A percentile compares a stretch with the other conserved stretches of the same genome.
Conservation (phyloP, 1,140 invertebrate genomes). For the Cepaea nemoralis region DNA sequence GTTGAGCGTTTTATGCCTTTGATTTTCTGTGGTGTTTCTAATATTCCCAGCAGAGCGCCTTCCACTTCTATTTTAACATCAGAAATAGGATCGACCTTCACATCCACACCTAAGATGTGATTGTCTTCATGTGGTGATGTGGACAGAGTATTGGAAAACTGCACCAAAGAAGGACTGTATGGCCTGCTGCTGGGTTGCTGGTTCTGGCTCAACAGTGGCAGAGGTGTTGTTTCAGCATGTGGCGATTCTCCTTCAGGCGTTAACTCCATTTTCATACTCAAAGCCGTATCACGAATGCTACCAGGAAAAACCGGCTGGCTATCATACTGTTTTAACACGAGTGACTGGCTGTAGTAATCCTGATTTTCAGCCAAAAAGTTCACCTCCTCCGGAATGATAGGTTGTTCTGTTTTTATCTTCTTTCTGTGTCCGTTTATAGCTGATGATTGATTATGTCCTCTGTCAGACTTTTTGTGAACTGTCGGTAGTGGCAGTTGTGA, state of each 20-base stretch:
- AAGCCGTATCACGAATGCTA: not conserved
- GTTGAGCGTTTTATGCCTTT: not conserved
- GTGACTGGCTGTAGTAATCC: not conserved
- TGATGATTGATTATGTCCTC: not conserved
- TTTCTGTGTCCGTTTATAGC: not conserved
- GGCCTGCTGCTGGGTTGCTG: not conserved
- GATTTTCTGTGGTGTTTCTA: not conserved
- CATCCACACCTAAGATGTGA: not conserved
- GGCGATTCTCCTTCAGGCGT: not conserved
- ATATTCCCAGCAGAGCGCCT: not conserved
- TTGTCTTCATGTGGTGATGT: conserved; percentile 19
- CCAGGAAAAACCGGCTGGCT: conserved; percentile 10
- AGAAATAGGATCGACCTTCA: not conserved
- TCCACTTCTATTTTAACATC: conserved; percentile 9
- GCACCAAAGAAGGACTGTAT: conserved; percentile 19
- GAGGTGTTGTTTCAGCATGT: conserved; percentile 28
- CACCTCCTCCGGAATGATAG: not conserved
- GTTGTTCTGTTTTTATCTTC: conserved; percentile 8
- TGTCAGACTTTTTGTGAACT: not conserved
- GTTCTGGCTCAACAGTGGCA: conserved; percentile 37
- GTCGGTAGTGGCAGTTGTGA: not conserved
- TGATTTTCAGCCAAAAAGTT: not conserved
- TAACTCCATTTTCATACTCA: conserved; percentile 12
- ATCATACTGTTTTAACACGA: not conserved
- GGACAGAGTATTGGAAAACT: not conserved